Conservation (phyloP, 1,140 invertebrate species). For the Leptestheria dahalacensis region DNA sequence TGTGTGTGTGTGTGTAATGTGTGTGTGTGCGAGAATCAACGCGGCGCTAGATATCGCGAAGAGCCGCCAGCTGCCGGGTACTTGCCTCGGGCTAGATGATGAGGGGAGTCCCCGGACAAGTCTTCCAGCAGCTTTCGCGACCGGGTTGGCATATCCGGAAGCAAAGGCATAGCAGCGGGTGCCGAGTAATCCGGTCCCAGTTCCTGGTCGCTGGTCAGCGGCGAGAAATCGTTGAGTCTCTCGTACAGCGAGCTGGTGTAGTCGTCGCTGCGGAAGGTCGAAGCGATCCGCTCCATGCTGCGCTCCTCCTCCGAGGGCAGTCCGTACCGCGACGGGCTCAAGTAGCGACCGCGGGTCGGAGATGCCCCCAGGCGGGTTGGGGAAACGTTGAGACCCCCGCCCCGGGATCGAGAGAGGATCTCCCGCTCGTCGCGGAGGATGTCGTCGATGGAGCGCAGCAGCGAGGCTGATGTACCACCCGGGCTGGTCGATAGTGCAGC, state of each 20-base stretch:
- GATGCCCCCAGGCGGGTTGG: neutral
- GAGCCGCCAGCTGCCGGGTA: constrained; percentile 18
- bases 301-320: constrained; percentile 32
- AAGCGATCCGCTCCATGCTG: constrained; percentile 35
- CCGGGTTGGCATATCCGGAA: constrained; percentile 43
- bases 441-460: constrained; percentile 37
- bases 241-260: constrained; percentile 30
- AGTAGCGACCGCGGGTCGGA: constrained; percentile 7
- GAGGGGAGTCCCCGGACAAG: constrained; percentile 27
- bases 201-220: constrained; percentile 28
- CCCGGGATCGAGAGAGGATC: constrained; percentile 10
- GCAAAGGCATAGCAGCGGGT: constrained; percentile 43
- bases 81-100: constrained; percentile 27
- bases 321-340: constrained; percentile 18
- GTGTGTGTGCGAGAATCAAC: neutral
- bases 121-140: constrained; percentile 43
- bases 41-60: constrained; percentile 13
- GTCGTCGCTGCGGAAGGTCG: constrained; percentile 34
- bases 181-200: constrained; percentile 31
- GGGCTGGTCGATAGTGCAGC: constrained; percentile 15
- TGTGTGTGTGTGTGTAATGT: neutral
- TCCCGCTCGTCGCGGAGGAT: constrained; percentile 29
- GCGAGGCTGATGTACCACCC: constrained; percentile 26
- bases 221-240: constrained; percentile 31
- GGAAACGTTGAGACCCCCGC: constrained; percentile 12